phyloP scores from a whole-genome alignment of 2,113 vertebrate species.

The Syngnathus typhle region DNA sequence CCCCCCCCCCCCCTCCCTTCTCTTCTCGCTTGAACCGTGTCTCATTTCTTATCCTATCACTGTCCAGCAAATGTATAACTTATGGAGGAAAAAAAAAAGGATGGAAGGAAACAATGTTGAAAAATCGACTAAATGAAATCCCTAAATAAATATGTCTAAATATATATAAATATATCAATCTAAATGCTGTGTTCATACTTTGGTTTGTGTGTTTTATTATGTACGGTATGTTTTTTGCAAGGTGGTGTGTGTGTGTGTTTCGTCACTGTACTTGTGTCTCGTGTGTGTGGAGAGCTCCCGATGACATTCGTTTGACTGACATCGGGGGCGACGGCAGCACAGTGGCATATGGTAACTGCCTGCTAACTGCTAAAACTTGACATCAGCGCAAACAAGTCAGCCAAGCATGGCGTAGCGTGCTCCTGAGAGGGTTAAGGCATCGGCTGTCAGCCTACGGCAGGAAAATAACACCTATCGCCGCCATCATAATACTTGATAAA shows the following conservation, averaged over 20 bases:
- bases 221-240: slow-evolving; percentile 13
- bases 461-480: slow-evolving; percentile 61
- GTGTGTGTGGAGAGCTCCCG: slow-evolving; percentile 47
- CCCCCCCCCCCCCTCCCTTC: slow-evolving; percentile 20
- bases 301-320: slow-evolving; percentile 69
- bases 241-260: slow-evolving; percentile 17
- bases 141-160: no score
- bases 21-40: slow-evolving; percentile 50
- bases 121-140: no score
- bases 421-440: slow-evolving; percentile 68
- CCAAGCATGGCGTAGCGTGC: slow-evolving; percentile 58
- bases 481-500: slow-evolving; percentile 37
- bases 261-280: slow-evolving; percentile 27
- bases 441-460: slow-evolving; percentile 64
- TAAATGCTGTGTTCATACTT: slow-evolving; percentile 6
- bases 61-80: slow-evolving; percentile 33
- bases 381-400: slow-evolving; percentile 75
- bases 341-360: slow-evolving; percentile 70
- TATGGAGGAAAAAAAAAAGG: slow-evolving; percentile 21
- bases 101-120: no score
- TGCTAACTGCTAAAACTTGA: slow-evolving; percentile 70
- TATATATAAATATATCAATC: background rate
- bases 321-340: slow-evolving; percentile 66
- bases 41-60: slow-evolving; percentile 55
- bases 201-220: slow-evolving; percentile 16